Evolutionary conservation across 2,113 vertebrate species (phyloP).

Genomic region (Baryphthengus martii): DNA sequence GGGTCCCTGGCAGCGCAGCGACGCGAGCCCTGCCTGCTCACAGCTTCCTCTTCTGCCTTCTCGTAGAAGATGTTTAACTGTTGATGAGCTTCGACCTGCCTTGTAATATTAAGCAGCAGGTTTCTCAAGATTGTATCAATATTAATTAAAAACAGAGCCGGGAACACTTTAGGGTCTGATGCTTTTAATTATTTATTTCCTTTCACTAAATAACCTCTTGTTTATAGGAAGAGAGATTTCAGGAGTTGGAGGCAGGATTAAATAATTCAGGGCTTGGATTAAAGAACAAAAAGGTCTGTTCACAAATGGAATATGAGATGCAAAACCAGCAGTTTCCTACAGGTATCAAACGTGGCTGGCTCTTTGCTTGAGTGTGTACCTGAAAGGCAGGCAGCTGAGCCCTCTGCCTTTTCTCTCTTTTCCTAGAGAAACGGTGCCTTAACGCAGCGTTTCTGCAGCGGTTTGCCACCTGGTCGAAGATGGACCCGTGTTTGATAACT

Average conservation of each 20-base stretch:
- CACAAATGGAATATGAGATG: conserved; percentile 32
- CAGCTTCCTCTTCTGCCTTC: conserved; percentile 27
- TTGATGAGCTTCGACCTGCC: conserved; percentile 43
- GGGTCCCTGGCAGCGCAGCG: neutral
- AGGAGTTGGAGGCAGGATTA: conserved; percentile 9
- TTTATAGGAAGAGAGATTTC: conserved; percentile 18
- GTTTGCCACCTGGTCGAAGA: neutral
- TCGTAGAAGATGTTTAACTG: neutral
- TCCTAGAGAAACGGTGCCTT: neutral
- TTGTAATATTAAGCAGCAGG: conserved; percentile 17
- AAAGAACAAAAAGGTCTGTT: conserved; percentile 46
- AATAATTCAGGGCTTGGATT: conserved; percentile 46
- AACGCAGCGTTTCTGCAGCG: neutral
- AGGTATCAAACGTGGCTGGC: neutral
- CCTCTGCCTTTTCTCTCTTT: neutral
- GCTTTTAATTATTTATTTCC: conserved; percentile 49
- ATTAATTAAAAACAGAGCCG: conserved; percentile 55
- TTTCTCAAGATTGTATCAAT: conserved; percentile 40
- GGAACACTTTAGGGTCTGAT: conserved; percentile 37
- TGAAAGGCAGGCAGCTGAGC: neutral
- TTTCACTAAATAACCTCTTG: conserved; percentile 31
- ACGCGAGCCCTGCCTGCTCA: neutral
- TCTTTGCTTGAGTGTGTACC: neutral
- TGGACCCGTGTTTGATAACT: neutral
- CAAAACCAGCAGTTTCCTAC: conserved; percentile 27